These are phyloP conservation scores for Sebastes trivittatus DNA, from an alignment of 2,797 vertebrate species.

Conservation along the genomic window DNA sequence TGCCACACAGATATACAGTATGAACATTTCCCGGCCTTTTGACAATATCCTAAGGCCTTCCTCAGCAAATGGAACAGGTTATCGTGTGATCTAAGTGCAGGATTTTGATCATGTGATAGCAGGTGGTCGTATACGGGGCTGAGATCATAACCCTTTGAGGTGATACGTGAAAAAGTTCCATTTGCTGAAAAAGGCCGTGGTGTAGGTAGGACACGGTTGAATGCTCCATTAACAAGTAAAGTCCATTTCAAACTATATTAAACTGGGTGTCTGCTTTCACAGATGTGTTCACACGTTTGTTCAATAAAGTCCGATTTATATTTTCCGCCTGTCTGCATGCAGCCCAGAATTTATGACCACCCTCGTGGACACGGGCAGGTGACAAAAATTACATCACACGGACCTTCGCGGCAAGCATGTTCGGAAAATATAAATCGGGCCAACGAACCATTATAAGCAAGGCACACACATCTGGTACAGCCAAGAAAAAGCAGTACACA, in stretches of 20 bases:
- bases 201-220: not conserved
- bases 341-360: not conserved
- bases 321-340: not conserved
- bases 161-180: not conserved
- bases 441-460: not conserved
- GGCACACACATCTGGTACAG: not conserved
- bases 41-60: not conserved
- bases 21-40: not conserved
- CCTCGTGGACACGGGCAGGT: not conserved
- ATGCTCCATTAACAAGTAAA: not conserved
- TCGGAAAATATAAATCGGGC: not conserved
- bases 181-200: not conserved
- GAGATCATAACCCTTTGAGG: not conserved
- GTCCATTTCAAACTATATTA: not conserved
- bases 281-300: not conserved
- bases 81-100: not conserved
- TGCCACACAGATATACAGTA: not conserved
- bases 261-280: not conserved
- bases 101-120: not conserved
- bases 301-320: not conserved
- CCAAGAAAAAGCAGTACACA: not conserved
- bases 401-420: no score
- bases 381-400: not conserved
- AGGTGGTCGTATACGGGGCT: not conserved
- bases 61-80: not conserved